These are phyloP conservation scores for Monodelphis domestica DNA, from an alignment of 2,797 vertebrate genomes.

Conservation along the genomic window DNA sequence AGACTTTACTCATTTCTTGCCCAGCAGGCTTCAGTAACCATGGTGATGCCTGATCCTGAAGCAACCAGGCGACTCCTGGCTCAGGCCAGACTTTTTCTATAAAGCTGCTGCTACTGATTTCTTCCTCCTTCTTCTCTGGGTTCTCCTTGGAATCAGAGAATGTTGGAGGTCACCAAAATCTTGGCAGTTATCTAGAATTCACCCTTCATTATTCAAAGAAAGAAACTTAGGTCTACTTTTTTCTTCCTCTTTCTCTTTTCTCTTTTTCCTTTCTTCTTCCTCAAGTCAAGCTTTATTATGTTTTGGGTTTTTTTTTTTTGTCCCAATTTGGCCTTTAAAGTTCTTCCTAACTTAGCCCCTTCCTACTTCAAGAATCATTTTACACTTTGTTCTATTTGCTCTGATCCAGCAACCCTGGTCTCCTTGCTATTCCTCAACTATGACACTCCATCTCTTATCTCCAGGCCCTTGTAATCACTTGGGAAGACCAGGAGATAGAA, in stretches of 20 bases:
- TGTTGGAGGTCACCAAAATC: background rate
- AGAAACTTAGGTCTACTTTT: background rate
- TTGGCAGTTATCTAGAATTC: background rate
- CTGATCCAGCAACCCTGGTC: background rate
- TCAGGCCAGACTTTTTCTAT: background rate
- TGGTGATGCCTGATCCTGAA: background rate
- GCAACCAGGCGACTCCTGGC: background rate
- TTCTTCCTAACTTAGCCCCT: background rate
- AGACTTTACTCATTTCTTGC: background rate
- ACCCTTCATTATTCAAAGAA: background rate
- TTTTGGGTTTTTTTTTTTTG: background rate
- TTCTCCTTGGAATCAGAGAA: background rate
- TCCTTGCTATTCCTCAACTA: background rate
- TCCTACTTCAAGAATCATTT: background rate
- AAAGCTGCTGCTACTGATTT: background rate
- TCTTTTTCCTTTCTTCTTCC: background rate
- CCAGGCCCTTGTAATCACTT: background rate
- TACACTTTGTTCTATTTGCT: background rate
- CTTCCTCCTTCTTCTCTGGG: background rate
- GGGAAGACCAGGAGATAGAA: background rate
- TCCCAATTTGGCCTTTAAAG: background rate
- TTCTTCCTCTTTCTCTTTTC: background rate
- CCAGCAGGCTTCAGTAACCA: background rate
- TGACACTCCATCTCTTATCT: too few relatives aligned
- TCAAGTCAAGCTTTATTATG: background rate